Percentiles rank a stretch among this genome's conserved stretches.
Evolutionary conservation across 1,140 invertebrate species (phyloP).

Genomic region (Dinoponera quadriceps): DNA sequence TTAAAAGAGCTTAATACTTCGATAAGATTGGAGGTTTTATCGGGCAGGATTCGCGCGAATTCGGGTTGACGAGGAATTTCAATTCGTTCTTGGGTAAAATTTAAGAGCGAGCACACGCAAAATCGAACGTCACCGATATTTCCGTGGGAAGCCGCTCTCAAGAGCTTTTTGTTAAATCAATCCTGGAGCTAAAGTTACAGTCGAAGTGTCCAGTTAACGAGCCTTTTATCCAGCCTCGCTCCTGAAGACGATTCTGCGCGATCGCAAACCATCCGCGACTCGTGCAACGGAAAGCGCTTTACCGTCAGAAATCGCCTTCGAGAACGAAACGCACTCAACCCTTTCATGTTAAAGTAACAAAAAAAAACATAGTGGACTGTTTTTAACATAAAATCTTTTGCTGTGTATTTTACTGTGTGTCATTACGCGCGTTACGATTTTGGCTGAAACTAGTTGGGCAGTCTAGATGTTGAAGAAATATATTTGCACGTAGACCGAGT

Average conservation of each 20-base stretch:
- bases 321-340: neutral
- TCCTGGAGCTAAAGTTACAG: neutral
- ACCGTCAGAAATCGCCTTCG: neutral
- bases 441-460: too few species aligned
- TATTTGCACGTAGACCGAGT: neutral
- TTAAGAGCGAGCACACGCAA: neutral
- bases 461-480: constrained; percentile 7
- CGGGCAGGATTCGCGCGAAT: neutral
- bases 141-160: neutral
- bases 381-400: too few species aligned
- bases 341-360: too few species aligned
- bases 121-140: neutral
- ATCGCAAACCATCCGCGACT: neutral
- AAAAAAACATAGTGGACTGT: too few species aligned
- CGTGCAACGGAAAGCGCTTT: neutral
- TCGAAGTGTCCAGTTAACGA: neutral
- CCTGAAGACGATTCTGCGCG: neutral
- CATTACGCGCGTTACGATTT: too few species aligned
- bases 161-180: neutral
- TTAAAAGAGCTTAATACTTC: neutral
- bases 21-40: neutral
- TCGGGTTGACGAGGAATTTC: neutral
- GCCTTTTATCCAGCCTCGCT: neutral
- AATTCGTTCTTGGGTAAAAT: neutral
- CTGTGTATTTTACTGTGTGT: too few species aligned